phyloP scores from a whole-genome alignment of 2,888 invertebrate genomes.

The Chrysomela aeneicollis region DNA sequence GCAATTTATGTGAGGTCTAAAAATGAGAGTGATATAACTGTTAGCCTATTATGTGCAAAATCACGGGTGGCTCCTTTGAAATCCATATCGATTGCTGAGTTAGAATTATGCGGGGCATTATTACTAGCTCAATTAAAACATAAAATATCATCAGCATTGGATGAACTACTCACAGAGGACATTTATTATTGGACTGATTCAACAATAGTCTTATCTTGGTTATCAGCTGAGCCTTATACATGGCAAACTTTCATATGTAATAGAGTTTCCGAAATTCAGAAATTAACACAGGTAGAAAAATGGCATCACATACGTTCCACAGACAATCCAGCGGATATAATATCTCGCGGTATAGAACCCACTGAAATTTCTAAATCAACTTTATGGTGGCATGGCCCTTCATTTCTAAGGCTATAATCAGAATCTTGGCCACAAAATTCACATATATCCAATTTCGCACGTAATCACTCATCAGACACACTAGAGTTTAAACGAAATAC shows the following conservation, averaged over 20 bases:
- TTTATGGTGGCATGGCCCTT: conserved; percentile 3
- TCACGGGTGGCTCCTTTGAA: conserved; percentile 16
- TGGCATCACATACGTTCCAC: conserved; percentile 7
- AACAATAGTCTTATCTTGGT: conserved; percentile 21
- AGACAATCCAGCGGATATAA: conserved; percentile 15
- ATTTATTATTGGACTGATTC: conserved; percentile 16
- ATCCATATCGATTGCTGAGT: background rate
- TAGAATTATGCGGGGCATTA: background rate
- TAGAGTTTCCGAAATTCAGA: conserved; percentile 16
- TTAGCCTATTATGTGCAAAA: conserved; percentile 12
- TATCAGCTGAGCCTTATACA: background rate
- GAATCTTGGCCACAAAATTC: background rate
- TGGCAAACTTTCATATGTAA: conserved; percentile 17
- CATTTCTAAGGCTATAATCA: background rate
- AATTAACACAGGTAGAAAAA: background rate
- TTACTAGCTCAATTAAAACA: background rate
- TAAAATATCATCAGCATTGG: background rate
- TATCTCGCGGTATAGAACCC: conserved; percentile 9
- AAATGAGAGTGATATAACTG: background rate
- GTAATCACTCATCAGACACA: background rate
- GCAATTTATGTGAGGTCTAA: background rate
- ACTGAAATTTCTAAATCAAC: background rate
- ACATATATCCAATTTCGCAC: background rate
- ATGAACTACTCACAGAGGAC: background rate
- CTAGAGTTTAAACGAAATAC: background rate